Conservation (phyloP, 2,888 invertebrate genomes). For the Leucophenga montana region DNA sequence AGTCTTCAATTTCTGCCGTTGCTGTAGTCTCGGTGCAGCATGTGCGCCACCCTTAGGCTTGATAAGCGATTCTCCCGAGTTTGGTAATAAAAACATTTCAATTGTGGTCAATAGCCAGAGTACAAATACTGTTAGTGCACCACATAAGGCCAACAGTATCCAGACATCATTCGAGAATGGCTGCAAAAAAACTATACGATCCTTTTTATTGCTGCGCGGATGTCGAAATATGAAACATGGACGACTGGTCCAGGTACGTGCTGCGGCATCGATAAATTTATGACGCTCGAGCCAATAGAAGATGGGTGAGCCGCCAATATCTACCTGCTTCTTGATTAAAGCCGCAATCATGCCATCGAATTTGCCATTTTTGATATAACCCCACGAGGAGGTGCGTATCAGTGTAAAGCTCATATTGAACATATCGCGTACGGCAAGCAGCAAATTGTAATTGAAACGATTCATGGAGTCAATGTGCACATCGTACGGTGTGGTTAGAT, state of each 20-base stretch:
- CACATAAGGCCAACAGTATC: slow-evolving; percentile 74
- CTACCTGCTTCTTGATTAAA: slow-evolving; percentile 76
- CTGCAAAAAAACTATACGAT: slow-evolving; percentile 78
- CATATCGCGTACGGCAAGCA: slow-evolving; percentile 77
- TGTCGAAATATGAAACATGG: slow-evolving; percentile 81
- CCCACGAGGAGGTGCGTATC: slow-evolving; percentile 76
- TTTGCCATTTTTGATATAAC: slow-evolving; percentile 76
- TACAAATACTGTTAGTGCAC: slow-evolving; percentile 63
- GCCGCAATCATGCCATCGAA: slow-evolving; percentile 80
- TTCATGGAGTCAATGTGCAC: slow-evolving; percentile 78
- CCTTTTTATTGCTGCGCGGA: slow-evolving; percentile 77
- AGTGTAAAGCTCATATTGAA: slow-evolving; percentile 77
- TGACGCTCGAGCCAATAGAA: slow-evolving; percentile 79
- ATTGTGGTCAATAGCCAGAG: slow-evolving; percentile 60
- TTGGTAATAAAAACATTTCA: slow-evolving; percentile 54
- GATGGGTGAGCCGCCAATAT: slow-evolving; percentile 80
- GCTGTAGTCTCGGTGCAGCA: slow-evolving; percentile 17
- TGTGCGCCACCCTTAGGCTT: slow-evolving; percentile 55
- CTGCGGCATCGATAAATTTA: slow-evolving; percentile 73
- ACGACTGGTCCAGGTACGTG: slow-evolving; percentile 71
- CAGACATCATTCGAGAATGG: slow-evolving; percentile 78
- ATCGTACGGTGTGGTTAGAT: slow-evolving; percentile 74
- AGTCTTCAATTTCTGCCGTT: neutral
- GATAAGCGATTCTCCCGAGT: slow-evolving; percentile 48
- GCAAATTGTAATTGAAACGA: slow-evolving; percentile 78